These are phyloP conservation scores for Spodoptera picta DNA, from an alignment of 2,888 invertebrate species.

Conservation along the genomic window DNA sequence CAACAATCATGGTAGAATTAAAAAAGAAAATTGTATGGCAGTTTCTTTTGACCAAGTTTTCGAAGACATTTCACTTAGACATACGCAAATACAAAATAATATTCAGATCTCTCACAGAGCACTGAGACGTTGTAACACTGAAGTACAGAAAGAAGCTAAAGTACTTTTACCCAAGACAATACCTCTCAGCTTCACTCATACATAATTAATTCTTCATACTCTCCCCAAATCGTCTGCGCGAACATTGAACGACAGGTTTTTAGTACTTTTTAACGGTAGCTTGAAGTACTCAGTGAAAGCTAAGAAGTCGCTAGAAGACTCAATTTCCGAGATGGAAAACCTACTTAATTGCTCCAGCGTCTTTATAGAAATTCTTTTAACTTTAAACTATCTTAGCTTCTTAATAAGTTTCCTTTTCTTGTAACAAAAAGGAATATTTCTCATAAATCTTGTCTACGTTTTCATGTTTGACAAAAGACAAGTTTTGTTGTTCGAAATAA, in stretches of 20 bases:
- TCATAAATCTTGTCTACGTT: slow-evolving; percentile 1
- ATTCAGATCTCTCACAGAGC: slow-evolving; percentile 13
- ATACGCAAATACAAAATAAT: too few relatives aligned
- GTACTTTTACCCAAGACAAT: slow-evolving; percentile 26
- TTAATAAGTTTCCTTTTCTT: slow-evolving; percentile 24
- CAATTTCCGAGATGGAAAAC: slow-evolving; percentile 51
- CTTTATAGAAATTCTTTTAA: slow-evolving; percentile 35
- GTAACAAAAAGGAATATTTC: slow-evolving; percentile 4
- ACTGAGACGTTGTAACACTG: slow-evolving; percentile 17
- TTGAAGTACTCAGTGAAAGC: slow-evolving; percentile 30
- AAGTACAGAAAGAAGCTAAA: slow-evolving; percentile 8
- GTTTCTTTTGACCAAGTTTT: too few relatives aligned
- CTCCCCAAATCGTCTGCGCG: slow-evolving; percentile 21
- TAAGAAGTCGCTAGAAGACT: slow-evolving; percentile 44
- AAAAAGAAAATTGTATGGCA: too few relatives aligned
- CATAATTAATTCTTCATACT: slow-evolving; percentile 44
- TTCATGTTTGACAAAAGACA: slow-evolving; percentile 6
- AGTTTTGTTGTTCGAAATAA: slow-evolving; percentile 7
- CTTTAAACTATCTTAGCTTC: slow-evolving; percentile 36
- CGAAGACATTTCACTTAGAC: too few relatives aligned
- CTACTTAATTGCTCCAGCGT: slow-evolving; percentile 38
- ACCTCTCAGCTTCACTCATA: slow-evolving; percentile 24
- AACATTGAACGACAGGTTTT: slow-evolving; percentile 40
- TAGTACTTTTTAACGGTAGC: slow-evolving; percentile 45
- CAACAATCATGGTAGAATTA: too few relatives aligned